Base-by-base conservation (phyloP, 2,888 invertebrate genomes). In the Drosophila mercatorum region DNA sequence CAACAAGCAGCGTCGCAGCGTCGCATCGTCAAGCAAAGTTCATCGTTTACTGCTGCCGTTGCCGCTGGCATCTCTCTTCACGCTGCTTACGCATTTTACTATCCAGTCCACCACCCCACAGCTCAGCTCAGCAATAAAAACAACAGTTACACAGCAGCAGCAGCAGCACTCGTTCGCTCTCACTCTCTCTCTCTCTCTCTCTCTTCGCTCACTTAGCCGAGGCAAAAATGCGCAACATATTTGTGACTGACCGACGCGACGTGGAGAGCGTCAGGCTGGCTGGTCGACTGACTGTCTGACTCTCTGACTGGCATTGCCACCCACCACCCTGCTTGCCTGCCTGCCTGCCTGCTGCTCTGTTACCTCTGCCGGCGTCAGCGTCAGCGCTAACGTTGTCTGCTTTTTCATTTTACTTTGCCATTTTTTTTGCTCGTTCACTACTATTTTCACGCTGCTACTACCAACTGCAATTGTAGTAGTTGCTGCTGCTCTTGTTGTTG, bases 171-270 rank as follows among this genome's bases (percentile, higher is more conserved):
- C 69, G 63, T 68, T 47, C 53, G 53, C 65, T 36, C 63, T 58
- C 63, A 41, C 46, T 63, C 55, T 17, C 53, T 67, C 52, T n/a
- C 44, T n/a, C n/a, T 63, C 51, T n/a, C 68, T 31, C 53, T n/a
- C 68, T 38, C 46, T 43, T 41, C 57, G 28, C 57, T 57, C 68
- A 56, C 38, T 34, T 70, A 44, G 57, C 60, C 5, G 58, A 59
- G 65, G 72, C 75, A 69, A 61, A 88, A 88, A 90, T 90, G 90
- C 90, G 89, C 88, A 90, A 90, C 88, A 90, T 90, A 90, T 88
- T 90, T 86, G 70, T 69, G 76, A 89, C 88, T 88, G 90, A 89
- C 90, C 88, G 87, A 74, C 88, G 65, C 68, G 51, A 61, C 80
- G 60, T 44, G 58, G 74, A 72, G 72, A 75, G 73, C 60, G 76